Base-by-base conservation (phyloP, 2,113 vertebrate genomes). In the Engraulis encrasicolus region DNA sequence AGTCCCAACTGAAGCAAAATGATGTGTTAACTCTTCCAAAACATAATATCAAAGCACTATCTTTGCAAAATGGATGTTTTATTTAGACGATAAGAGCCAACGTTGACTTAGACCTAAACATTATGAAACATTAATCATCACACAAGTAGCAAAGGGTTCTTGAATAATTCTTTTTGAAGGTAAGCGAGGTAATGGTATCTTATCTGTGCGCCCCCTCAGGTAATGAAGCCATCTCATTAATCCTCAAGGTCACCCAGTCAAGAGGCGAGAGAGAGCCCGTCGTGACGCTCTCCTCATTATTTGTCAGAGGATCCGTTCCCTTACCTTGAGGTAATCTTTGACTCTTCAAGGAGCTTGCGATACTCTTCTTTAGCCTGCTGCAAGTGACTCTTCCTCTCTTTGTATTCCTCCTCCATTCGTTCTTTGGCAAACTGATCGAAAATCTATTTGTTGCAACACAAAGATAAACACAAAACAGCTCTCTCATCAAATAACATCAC, bases 381-480 rank as follows among this genome's bases (percentile, higher is more conserved):
- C 78, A 97, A 50, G 85, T 97, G 98, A 52, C 90, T 96, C 88
- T 94, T 96, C 91, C 95, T 97, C 84, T 98, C 97, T 82, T 96
- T 98, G 89, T 96, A 96, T 85, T 98, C 97, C 48, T 98, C 97
- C 89, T 96, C 96, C 88, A 98, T 92, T 83, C 97, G 93, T 27
- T 96, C 96, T 93, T 99, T 99, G 84, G 97, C 97, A 89, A 99
- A 99, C 91, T 98, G 96, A 71, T 98, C 97, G 27, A 98, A 99
- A 89, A 97, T 96, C 97, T 98, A 89, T 74, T 74, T 17, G 66
- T 74, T 15, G 31, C 11, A 74, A 74, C 27, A 34, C 20, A 74
- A 49, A 77, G 15, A 80, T 52, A 50, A 6, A 34, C 66, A 36
- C 66, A 74, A 34, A 34, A 74, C 66, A 74, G 31, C 31, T 74